Evolutionary conservation across 2,113 vertebrate genomes (phyloP).

Genomic region (Nothoprocta perdicaria): DNA sequence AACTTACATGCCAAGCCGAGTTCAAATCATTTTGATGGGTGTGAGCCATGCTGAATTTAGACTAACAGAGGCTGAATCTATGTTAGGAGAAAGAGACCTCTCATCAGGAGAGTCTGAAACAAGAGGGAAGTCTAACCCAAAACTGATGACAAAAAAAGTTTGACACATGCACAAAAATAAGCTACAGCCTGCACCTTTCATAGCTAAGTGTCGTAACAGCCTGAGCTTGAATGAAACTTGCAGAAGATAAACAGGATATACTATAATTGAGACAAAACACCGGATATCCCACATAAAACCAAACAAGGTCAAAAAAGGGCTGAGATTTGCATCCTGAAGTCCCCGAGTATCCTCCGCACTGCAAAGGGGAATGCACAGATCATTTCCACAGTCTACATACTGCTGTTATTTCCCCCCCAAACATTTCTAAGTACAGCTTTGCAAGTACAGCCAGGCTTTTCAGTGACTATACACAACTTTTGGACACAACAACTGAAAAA

Average conservation of each 20-base stretch:
- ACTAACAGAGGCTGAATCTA: neutral
- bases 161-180: neutral
- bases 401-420: fast-evolving
- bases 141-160: neutral
- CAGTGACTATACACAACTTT: neutral
- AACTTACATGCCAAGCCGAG: neutral
- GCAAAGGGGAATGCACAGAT: neutral
- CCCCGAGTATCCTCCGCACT: neutral
- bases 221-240: neutral
- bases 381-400: fast-evolving
- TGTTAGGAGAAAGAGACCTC: neutral
- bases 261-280: constrained; percentile 11
- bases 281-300: neutral
- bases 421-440: neutral
- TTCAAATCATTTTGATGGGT: neutral
- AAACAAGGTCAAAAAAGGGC: neutral
- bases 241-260: neutral
- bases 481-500: neutral
- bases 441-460: neutral
- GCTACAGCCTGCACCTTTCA: neutral
- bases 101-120: neutral
- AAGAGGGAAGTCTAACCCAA: neutral
- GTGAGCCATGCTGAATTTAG: neutral
- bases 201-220: fast-evolving
- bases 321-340: neutral